Base-by-base conservation (phyloP, 2,888 invertebrate genomes). In the Xestobium rufovillosum region DNA sequence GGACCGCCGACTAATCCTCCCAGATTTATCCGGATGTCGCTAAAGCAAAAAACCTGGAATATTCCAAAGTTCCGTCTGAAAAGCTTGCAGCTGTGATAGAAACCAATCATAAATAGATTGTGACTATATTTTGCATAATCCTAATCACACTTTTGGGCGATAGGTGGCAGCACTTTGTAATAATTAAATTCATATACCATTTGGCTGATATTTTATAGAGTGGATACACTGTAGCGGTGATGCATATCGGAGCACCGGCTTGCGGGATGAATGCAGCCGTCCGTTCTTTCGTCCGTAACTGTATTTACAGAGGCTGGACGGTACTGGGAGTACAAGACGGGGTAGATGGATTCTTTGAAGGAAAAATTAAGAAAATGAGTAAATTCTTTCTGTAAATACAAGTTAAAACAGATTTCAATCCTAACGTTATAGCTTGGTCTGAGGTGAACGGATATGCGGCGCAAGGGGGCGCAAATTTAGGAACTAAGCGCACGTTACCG, bases 211-310 rank as follows among this genome's bases (percentile, higher is more conserved):
- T n/a, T n/a, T n/a, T n/a, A n/a, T n/a, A n/a, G n/a, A n/a, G n/a
- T n/a, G n/a, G n/a, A n/a, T 83, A 79, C 55, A 88, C 83, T 25
- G 66, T 96, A 45, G 97, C 82, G 13, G 85, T 98, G 28, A 87
- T 98, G 83, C 95, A 96, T 65, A 85, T 97, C 46, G 98, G 98
- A 42, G 96, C 98, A 13, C 98, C 98, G 0, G 92, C 96, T 29
- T 97, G 98, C 67, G 98, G 98, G 40, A 97, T 98, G 94, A 99
- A 98, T 68, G 95, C 98, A 3, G 94, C 95, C 1, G 94, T 97
- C 31, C 83, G 98, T 32, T 92, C 97, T 3, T 97, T 97, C 65
- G 96, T 97, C 4, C 76, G 97, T 34, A 90, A 95, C 67, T 85
- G 88, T 56, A 87, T 97, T 61, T 95, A 91, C 66, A 80, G 92